phyloP scores from a whole-genome alignment of 1,140 invertebrate genomes.

The Halictus rubicundus region DNA sequence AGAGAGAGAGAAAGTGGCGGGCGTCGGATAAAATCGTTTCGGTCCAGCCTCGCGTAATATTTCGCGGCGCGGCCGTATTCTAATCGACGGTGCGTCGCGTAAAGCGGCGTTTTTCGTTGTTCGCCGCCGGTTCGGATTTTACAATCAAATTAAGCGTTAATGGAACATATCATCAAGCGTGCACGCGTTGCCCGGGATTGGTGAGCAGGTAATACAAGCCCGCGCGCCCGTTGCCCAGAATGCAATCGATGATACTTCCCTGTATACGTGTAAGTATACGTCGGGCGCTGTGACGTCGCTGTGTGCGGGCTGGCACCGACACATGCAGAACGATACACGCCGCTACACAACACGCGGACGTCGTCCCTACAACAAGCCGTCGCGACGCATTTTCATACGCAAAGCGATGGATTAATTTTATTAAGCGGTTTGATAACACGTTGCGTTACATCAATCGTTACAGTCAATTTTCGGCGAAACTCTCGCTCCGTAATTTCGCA shows the following conservation, averaged over 20 bases:
- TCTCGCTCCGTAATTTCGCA: no score
- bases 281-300: neutral
- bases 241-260: conserved; percentile 55
- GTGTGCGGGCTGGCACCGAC: neutral
- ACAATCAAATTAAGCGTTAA: conserved; percentile 46
- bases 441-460: no score
- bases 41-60: neutral
- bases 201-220: conserved; percentile 35
- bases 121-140: conserved; percentile 6
- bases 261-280: conserved; percentile 23
- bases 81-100: neutral
- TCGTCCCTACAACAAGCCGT: neutral
- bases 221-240: conserved; percentile 31
- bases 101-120: conserved; percentile 23
- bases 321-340: neutral
- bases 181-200: conserved; percentile 32
- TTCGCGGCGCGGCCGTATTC: neutral
- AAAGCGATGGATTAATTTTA: no score
- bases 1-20: neutral
- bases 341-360: neutral
- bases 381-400: no score
- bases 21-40: neutral
- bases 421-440: no score
- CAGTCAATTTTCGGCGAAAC: no score
- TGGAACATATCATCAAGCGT: conserved; percentile 37